Conservation (phyloP, 2,113 vertebrate genomes). For the Pongo abelii region DNA sequence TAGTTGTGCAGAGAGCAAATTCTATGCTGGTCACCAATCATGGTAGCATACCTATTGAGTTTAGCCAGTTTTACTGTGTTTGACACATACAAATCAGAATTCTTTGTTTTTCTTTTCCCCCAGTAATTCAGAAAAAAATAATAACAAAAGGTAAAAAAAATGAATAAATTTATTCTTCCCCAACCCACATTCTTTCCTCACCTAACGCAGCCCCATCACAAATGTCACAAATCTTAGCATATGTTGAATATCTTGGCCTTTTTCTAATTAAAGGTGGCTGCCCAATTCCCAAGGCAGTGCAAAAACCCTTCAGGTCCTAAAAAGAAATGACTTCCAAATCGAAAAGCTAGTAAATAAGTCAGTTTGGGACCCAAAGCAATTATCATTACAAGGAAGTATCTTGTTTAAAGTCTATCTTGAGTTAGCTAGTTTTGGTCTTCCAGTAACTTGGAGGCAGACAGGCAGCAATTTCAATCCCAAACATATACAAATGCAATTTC, state of each 20-base stretch:
- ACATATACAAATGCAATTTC: not conserved
- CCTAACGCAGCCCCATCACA: not conserved
- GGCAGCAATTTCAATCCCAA: not conserved
- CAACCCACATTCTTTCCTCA: not conserved
- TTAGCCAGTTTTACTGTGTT: not conserved
- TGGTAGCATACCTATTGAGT: not conserved
- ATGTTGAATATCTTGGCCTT: constrained; percentile 48
- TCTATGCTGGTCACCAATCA: not conserved
- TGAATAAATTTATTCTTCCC: not conserved
- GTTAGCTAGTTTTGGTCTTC: constrained; percentile 26
- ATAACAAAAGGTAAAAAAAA: constrained; percentile 25
- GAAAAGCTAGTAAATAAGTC: constrained; percentile 46
- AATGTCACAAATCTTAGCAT: constrained; percentile 37
- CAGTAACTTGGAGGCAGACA: not conserved
- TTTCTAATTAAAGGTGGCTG: constrained; percentile 56
- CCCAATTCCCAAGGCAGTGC: not conserved
- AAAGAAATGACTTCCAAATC: constrained; percentile 67
- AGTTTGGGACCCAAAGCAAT: constrained; percentile 55
- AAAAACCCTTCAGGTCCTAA: constrained; percentile 58
- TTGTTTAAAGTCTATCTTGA: constrained; percentile 54
- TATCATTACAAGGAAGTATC: constrained; percentile 40
- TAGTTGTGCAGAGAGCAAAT: not conserved
- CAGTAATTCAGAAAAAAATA: constrained; percentile 12
- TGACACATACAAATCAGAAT: not conserved
- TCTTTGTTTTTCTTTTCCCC: not conserved